Conservation (phyloP, 2,888 invertebrate species). For the Pristionchus maxplancki region DNA sequence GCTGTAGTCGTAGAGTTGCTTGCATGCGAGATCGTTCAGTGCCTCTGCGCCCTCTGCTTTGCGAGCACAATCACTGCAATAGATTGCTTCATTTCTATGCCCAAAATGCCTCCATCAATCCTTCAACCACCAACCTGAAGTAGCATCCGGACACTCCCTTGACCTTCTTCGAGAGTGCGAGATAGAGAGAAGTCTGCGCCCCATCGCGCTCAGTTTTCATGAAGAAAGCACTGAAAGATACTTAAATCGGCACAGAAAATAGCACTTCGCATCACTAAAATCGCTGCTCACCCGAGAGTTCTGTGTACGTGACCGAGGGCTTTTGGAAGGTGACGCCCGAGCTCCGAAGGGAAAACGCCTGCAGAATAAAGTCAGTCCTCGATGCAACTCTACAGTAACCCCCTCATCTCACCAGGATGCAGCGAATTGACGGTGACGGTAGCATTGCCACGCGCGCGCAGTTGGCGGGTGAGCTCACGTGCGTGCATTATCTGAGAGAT, state of each 20-base stretch:
- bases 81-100: background rate
- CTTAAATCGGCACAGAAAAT: background rate
- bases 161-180: slow-evolving; percentile 86
- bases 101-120: background rate
- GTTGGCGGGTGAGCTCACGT: slow-evolving; percentile 21
- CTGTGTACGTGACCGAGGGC: background rate
- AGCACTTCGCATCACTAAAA: background rate
- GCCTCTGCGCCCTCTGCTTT: slow-evolving; percentile 63
- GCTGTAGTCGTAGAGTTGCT: slow-evolving; percentile 74
- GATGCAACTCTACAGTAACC: background rate
- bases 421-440: slow-evolving; percentile 83
- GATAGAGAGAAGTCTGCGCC: slow-evolving; percentile 86
- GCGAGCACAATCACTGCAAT: slow-evolving; percentile 44
- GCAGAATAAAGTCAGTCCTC: background rate
- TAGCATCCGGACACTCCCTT: slow-evolving; percentile 88
- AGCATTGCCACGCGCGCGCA: background rate
- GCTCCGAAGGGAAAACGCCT: slow-evolving; percentile 79
- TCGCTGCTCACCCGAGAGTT: background rate
- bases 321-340: background rate
- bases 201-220: slow-evolving; percentile 87
- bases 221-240: slow-evolving; percentile 69
- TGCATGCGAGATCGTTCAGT: slow-evolving; percentile 68
- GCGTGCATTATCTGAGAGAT: slow-evolving; percentile 25
- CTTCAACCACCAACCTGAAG: slow-evolving; percentile 78
- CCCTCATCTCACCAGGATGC: slow-evolving; percentile 86